Evolutionary conservation across 2,888 invertebrate genomes (phyloP), one percentile per base, ranked within the genome.

Genomic region (Parasteatoda lunata): DNA sequence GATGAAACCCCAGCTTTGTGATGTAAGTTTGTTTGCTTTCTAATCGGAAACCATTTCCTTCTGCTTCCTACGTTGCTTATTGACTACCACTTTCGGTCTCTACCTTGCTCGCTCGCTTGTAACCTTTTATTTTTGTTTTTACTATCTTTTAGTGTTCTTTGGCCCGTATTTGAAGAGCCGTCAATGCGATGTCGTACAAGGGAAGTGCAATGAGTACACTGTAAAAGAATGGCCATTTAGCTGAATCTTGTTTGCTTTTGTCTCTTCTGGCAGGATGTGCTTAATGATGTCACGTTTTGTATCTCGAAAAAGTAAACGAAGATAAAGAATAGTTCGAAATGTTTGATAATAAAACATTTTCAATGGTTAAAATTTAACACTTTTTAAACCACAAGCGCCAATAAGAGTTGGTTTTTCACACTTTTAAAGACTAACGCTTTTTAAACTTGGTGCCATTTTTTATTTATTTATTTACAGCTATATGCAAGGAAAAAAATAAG

Each of bases 11-110:
- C 48, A 49, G 49, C 64, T 54, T 72, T 71, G 64, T 72, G 71
- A 64, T 71, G 79, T 79, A 71, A 79, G 79, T 48, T 30, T 72
- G 80, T 80, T 80, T 80, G 78, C 68, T 69, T 72, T 80, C 66
- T 80, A 80, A 80, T 80, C 72, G 80, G 80, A 80, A 80, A 66
- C 64, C 59, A 59, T 78, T 59, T 70, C 65, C 78, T 48, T 73
- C 30, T 45, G 51, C 52, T 48, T 45, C 45, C 9, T 30, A 11
- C n/a, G 75, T 66, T 64, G 49, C 48, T 48, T 79, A 70, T 79
- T 79, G 49, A 59, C 71, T 79, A 45, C 30, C 30, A 30, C 30
- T 30, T 30, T 30, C 30, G 30, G 30, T 30, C 30, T 30, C 30
- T 30, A 30, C 30, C 30, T 75, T 54, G 52, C 73, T 59, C n/a